phyloP scores from a whole-genome alignment of 1,140 invertebrate species.

The Drosophila obscura region DNA sequence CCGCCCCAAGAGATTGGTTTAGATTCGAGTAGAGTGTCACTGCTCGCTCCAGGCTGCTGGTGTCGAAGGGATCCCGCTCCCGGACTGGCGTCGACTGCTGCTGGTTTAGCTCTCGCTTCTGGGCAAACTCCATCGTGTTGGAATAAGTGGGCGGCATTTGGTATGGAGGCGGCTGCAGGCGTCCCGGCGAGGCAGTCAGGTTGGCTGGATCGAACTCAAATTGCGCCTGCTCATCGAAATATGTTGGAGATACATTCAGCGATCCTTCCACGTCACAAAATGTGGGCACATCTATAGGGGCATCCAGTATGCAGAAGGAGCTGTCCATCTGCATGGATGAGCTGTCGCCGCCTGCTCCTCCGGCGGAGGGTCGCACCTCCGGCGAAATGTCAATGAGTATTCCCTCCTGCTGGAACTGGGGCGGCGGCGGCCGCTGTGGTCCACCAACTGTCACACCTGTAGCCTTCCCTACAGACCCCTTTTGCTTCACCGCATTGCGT shows the following conservation, averaged over 20 bases:
- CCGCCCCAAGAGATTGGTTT: conserved; percentile 10
- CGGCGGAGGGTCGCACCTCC: conserved; percentile 77
- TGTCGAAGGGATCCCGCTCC: conserved; percentile 87
- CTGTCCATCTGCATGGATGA: conserved; percentile 67
- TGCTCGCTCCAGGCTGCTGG: conserved; percentile 69
- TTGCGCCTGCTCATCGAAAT: conserved; percentile 55
- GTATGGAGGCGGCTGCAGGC: conserved; percentile 84
- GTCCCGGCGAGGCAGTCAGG: conserved; percentile 41
- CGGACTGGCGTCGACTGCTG: conserved; percentile 31
- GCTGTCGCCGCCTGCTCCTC: conserved; percentile 40
- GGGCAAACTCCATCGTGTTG: conserved; percentile 83
- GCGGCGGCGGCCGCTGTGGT: conserved; percentile 85
- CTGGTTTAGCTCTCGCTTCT: conserved; percentile 57
- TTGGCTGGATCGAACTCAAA: conserved; percentile 47
- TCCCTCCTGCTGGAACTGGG: conserved; percentile 84
- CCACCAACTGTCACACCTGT: conserved; percentile 43
- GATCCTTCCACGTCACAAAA: conserved; percentile 34
- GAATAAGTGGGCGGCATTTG: conserved; percentile 85
- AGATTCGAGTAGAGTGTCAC: conserved; percentile 66
- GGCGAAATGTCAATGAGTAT: conserved; percentile 87
- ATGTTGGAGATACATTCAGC: conserved; percentile 60
- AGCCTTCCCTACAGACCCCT: conserved; percentile 19
- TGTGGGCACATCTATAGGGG: conserved; percentile 89
- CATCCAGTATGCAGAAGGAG: conserved; percentile 88
- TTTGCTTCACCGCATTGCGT: conserved; percentile 58